Percentiles rank a stretch among this genome's conserved stretches.
phyloP scores from a whole-genome alignment of 2,888 invertebrate species.

The Eugnorisma glareosa region DNA sequence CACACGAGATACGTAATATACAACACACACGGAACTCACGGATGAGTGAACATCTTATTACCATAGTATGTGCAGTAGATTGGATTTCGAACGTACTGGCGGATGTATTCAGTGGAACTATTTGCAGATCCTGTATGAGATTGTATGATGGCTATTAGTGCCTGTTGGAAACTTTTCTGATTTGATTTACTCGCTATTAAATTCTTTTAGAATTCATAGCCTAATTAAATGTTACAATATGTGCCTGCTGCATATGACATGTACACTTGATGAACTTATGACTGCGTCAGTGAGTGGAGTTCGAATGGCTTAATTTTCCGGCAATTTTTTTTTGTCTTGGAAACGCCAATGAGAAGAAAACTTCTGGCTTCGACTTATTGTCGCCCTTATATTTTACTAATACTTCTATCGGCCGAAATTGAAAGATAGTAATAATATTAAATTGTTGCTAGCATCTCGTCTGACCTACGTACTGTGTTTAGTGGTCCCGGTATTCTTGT shows the following conservation, averaged over 20 bases:
- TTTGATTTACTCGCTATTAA: conserved; percentile 4
- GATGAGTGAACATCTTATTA: conserved; percentile 56
- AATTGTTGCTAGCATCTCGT: not conserved
- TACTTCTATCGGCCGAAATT: not conserved
- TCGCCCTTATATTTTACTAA: not conserved
- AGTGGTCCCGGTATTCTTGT: not conserved
- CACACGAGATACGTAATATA: conserved; percentile 19
- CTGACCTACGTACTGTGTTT: not conserved
- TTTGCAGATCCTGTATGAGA: not conserved
- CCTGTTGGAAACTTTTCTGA: not conserved
- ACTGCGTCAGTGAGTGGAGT: not conserved
- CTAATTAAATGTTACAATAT: not conserved
- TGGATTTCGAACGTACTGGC: conserved; percentile 21
- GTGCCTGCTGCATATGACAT: not conserved
- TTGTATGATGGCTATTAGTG: too few species aligned
- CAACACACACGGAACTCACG: conserved; percentile 35
- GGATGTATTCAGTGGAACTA: conserved; percentile 20
- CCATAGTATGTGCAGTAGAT: conserved; percentile 28
- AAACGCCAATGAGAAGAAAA: not conserved
- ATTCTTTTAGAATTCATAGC: not conserved
- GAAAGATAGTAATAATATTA: not conserved
- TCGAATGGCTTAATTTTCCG: not conserved
- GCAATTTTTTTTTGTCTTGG: not conserved
- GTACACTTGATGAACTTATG: not conserved
- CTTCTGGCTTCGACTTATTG: not conserved